phyloP scores from a whole-genome alignment of 2,888 invertebrate species.

The Anorthoa munda region DNA sequence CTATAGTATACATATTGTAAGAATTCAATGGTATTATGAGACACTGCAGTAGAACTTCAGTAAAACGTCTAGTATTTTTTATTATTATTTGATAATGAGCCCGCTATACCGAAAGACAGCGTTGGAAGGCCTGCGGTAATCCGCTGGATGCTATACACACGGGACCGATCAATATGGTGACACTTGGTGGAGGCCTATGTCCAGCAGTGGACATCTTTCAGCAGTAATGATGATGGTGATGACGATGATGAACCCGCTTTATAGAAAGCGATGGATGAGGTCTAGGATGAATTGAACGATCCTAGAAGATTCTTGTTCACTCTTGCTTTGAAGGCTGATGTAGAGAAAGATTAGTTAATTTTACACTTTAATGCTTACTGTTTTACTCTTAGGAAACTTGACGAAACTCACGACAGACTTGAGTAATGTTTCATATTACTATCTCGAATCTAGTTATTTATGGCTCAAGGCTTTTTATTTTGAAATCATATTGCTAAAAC shows the following conservation, averaged over 20 bases:
- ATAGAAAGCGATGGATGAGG: neutral
- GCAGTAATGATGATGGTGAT: too few relatives aligned
- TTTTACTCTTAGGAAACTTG: slow-evolving; percentile 28
- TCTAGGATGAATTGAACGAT: too few relatives aligned
- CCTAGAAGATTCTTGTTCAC: too few relatives aligned
- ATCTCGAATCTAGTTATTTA: slow-evolving; percentile 17
- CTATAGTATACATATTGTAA: neutral
- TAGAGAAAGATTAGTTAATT: slow-evolving; percentile 1
- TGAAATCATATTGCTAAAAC: slow-evolving; percentile 12
- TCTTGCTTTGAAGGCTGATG: too few relatives aligned
- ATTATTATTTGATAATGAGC: neutral
- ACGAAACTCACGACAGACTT: slow-evolving; percentile 38
- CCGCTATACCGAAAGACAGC: neutral
- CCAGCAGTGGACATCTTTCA: too few relatives aligned
- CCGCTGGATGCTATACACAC: too few relatives aligned
- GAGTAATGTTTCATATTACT: slow-evolving; percentile 24
- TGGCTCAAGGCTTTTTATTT: slow-evolving; percentile 36
- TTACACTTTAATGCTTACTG: neutral
- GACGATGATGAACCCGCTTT: too few relatives aligned
- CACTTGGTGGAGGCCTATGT: too few relatives aligned
- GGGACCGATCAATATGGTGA: too few relatives aligned
- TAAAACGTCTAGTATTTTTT: neutral
- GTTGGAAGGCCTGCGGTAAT: too few relatives aligned
- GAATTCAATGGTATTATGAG: too few relatives aligned
- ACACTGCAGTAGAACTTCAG: neutral